Base-by-base conservation (phyloP, 2,888 invertebrate species). In the Abscondita cerata region DNA sequence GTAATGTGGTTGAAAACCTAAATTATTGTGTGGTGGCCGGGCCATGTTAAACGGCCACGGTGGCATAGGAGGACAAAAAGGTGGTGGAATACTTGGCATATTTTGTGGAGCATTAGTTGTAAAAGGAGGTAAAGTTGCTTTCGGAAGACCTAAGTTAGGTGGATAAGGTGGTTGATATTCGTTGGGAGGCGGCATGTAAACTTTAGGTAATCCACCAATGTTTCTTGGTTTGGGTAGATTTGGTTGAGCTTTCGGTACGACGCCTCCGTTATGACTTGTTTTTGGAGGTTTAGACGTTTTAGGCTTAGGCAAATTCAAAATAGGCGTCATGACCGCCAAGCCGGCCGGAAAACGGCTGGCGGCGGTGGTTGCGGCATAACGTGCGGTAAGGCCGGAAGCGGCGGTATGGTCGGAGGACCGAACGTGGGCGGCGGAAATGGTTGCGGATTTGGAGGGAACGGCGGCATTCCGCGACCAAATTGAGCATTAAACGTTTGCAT, bases 61-160 rank as follows among this genome's bases (percentile, higher is more conserved):
- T 11, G 62, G 66, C 55, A 68, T 56, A n/a, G 66, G 68, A 6
- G 68, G 65, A 40, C 62, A 61, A 46, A 66, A 64, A 1, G 57
- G 57, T n/a, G 63, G 66, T 16, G 68, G 60, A 15, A 65, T 61
- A 41, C 53, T 53, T 1, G 65, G 57, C 13, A 66, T 62, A 50
- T 64, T 52, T 31, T 47, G 60, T 11, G 67, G 62, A 6, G 58
- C 52, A 12, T 36, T 61, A n/a, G 50, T 20, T 5, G 41, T 20
- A 44, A 48, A 53, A 12, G 53, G 48, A 36, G 62, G 58, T 47
- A 62, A 38, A 12, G 46, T 31, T n/a, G 58, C 36, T 34, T 58
- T 62, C 50, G 62, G 62, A 62, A 62, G 62, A 53, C 62, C 62
- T 50, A 62, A 58, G 31, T 58, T 62, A n/a, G 62, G 58, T 18